Evolutionary conservation across 2,888 invertebrate genomes (phyloP).

Genomic region (Liposcelis brunnea): DNA sequence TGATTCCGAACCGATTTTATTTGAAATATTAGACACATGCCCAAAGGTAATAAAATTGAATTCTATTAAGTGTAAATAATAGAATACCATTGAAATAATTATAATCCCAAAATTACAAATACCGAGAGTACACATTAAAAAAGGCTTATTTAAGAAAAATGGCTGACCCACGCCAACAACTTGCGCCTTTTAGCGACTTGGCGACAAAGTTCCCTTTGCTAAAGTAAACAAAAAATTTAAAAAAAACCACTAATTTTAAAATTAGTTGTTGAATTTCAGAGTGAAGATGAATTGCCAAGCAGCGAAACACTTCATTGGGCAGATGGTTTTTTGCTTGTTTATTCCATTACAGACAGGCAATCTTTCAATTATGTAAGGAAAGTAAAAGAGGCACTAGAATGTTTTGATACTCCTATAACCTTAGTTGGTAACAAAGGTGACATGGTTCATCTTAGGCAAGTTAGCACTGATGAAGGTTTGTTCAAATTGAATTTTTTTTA

Average conservation of each 20-base stretch:
- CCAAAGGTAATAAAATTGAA: slow-evolving; percentile 43
- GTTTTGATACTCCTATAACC: slow-evolving; percentile 54
- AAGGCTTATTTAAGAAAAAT: too few species aligned
- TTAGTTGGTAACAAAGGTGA: slow-evolving; percentile 82
- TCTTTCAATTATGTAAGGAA: slow-evolving; percentile 70
- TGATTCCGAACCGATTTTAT: slow-evolving; percentile 74
- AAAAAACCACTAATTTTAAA: slow-evolving; percentile 7
- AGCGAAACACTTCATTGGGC: slow-evolving; percentile 73
- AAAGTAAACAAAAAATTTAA: too few species aligned
- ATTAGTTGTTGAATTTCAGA: slow-evolving; percentile 30
- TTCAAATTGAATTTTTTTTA: slow-evolving; percentile 6
- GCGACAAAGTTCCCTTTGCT: too few species aligned
- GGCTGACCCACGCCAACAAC: too few species aligned
- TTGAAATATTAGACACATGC: slow-evolving; percentile 82
- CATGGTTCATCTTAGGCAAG: slow-evolving; percentile 78
- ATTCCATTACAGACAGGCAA: slow-evolving; percentile 73
- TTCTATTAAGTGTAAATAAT: too few species aligned
- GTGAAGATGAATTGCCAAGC: slow-evolving; percentile 51
- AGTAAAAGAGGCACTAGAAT: slow-evolving; percentile 40
- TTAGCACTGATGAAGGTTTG: slow-evolving; percentile 65
- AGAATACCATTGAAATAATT: too few species aligned
- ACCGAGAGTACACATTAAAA: neutral
- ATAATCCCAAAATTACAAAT: too few species aligned
- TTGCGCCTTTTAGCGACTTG: too few species aligned
- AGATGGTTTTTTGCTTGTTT: slow-evolving; percentile 73